Base-by-base conservation (phyloP, 2,113 vertebrate species). In the Pluvianellus socialis region DNA sequence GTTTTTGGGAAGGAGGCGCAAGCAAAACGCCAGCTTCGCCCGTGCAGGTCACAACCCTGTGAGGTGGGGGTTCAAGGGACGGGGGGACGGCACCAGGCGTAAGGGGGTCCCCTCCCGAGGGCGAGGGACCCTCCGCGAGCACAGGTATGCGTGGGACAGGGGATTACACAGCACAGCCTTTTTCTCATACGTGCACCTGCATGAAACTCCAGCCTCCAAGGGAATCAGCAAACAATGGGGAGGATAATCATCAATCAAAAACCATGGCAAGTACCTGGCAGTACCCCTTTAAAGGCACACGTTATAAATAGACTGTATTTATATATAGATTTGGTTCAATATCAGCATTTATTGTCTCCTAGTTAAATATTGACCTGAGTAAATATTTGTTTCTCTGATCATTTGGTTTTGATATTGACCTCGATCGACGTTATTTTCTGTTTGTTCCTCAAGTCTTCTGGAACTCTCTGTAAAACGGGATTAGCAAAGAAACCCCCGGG, bases 361-460 rank as follows among this genome's bases (percentile, higher is more conserved):
- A 87, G 97, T 98, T 97, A 98, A 98, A 98, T 97, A 98, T 98
- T 97, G 97, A 97, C 97, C 74, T 77, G 88, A 45, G 96, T 94
- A 97, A 98, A 98, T 97, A 98, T 97, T 97, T 98, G 97, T 94
- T 79, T 94, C 97, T 94, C 87, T 95, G 97, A 97, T 98, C 91
- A 94, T 96, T 97, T 96, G 95, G 95, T 55, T 97, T 97, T 97
- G 97, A 96, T 97, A 98, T 93, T 93, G 87, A 95, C 93, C 97
- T 94, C 93, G 17, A 96, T 88, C 66, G 50, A 96, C 94, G 93
- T 94, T 95, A 82, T 97, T 97, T 85, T 95, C 90, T 96, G 92
- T 97, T 96, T 94, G 94, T 92, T 96, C 92, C 92, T 97, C 92
- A 88, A 68, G 95, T 92, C 96, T 97, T 96, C 97, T 97, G 94